A percentile compares a stretch with the other conserved stretches of the same genome.
These are phyloP conservation scores for Penaeus monodon DNA, from an alignment of 2,888 invertebrate genomes.

Conservation along the genomic window DNA sequence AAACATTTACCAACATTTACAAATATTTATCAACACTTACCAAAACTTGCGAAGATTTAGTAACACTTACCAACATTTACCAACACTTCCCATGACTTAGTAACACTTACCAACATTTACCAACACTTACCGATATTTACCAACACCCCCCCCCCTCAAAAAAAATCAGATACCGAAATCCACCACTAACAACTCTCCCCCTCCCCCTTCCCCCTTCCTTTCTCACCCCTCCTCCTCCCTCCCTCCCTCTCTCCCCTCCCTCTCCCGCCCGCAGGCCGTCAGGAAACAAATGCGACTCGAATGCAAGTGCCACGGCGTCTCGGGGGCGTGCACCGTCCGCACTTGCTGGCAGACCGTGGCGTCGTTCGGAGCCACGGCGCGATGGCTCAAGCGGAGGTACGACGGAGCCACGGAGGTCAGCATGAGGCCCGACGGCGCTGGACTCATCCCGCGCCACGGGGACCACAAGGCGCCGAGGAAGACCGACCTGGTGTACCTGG, in stretches of 20 bases:
- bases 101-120: too few relatives aligned
- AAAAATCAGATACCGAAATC: too few relatives aligned
- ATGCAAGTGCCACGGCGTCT: slow-evolving; percentile 96
- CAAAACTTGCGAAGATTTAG: too few relatives aligned
- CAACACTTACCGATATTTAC: too few relatives aligned
- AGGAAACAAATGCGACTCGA: slow-evolving; percentile 54
- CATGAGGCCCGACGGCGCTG: slow-evolving; percentile 45
- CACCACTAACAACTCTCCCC: too few relatives aligned
- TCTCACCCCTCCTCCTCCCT: too few relatives aligned
- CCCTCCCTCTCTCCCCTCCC: background rate
- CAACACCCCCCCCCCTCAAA: too few relatives aligned
- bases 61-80: too few relatives aligned
- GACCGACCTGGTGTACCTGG: slow-evolving; percentile 55
- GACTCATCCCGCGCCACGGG: slow-evolving; percentile 28
- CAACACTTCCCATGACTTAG: too few relatives aligned
- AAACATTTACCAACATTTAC: too few relatives aligned
- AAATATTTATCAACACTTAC: too few relatives aligned
- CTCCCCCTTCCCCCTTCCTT: too few relatives aligned
- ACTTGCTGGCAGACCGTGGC: slow-evolving; percentile 97
- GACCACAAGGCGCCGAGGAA: slow-evolving; percentile 35
- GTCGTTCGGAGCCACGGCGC: slow-evolving; percentile 69
- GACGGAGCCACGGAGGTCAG: slow-evolving; percentile 56
- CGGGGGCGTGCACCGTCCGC: slow-evolving; percentile 93
- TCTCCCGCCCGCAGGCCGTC: slow-evolving; percentile 26
- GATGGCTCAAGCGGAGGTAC: slow-evolving; percentile 49